Conservation (phyloP, 2,888 invertebrate species). For the Drosophila subsilvestris region DNA sequence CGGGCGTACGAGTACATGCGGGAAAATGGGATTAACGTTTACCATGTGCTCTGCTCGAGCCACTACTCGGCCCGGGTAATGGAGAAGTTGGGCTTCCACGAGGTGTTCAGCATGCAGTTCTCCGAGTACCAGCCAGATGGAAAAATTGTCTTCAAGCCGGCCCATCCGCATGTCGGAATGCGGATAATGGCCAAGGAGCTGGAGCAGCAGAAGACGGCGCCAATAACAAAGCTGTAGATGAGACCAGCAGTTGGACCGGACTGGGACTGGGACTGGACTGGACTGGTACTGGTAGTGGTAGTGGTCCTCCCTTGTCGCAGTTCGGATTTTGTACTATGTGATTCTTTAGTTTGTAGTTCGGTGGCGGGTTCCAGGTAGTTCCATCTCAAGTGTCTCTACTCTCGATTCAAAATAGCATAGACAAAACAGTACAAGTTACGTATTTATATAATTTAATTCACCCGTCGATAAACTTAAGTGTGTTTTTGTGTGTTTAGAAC, state of each 20-base stretch:
- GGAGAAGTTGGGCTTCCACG: slow-evolving; percentile 88
- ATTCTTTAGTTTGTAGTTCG: slow-evolving; percentile 76
- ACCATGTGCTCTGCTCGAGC: slow-evolving; percentile 90
- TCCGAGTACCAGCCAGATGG: slow-evolving; percentile 87
- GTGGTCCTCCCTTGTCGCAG: neutral
- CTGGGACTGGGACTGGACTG: too few relatives aligned
- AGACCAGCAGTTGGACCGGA: neutral
- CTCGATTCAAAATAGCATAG: slow-evolving; percentile 37
- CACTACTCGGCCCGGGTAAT: slow-evolving; percentile 90
- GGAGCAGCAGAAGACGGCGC: slow-evolving; percentile 10
- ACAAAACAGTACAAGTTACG: slow-evolving; percentile 61
- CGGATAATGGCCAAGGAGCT: slow-evolving; percentile 86
- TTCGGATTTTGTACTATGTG: slow-evolving; percentile 63
- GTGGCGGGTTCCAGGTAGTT: slow-evolving; percentile 62
- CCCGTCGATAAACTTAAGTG: slow-evolving; percentile 43
- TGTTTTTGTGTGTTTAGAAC: slow-evolving; percentile 45
- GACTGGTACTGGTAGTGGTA: too few relatives aligned
- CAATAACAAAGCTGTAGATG: slow-evolving; percentile 36
- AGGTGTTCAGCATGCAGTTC: slow-evolving; percentile 88
- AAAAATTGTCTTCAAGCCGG: slow-evolving; percentile 88
- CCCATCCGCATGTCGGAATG: slow-evolving; percentile 87
- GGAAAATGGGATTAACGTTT: slow-evolving; percentile 84
- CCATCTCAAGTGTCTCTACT: slow-evolving; percentile 35
- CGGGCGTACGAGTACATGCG: slow-evolving; percentile 82
- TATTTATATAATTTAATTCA: slow-evolving; percentile 55